Percentiles rank a stretch among this genome's conserved stretches.
Conservation (phyloP, 2,113 vertebrate species). For the Calidris pygmaea region DNA sequence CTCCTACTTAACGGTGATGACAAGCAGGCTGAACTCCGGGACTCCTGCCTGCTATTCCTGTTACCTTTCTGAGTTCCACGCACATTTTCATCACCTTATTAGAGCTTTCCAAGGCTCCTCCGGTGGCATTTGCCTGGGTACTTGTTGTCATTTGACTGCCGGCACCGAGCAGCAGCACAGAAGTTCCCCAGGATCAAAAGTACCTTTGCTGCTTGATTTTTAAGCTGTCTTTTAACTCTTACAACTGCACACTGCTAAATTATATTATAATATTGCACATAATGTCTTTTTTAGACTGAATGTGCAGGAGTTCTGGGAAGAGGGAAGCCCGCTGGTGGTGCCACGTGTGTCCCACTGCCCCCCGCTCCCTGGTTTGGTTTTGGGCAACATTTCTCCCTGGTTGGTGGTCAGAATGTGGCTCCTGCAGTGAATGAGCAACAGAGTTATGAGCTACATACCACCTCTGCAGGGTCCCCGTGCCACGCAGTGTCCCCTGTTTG, state of each 20-base stretch:
- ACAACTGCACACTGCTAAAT: background rate
- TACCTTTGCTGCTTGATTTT: background rate
- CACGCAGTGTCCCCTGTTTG: accelerated
- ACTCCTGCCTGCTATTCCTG: background rate
- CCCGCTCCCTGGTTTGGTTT: accelerated
- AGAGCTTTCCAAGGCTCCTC: background rate
- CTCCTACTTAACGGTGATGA: background rate
- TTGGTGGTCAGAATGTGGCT: accelerated
- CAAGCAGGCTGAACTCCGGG: background rate
- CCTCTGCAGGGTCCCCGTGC: accelerated
- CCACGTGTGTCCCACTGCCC: accelerated
- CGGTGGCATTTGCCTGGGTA: background rate
- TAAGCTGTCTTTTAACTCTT: background rate
- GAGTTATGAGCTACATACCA: accelerated
- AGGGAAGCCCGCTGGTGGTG: accelerated
- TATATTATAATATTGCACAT: accelerated
- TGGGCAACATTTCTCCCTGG: background rate
- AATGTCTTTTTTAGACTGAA: background rate
- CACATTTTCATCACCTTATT: background rate
- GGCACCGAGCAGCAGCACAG: background rate
- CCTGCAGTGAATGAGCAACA: accelerated
- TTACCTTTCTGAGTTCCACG: accelerated
- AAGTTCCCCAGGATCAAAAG: background rate
- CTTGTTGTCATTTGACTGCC: background rate
- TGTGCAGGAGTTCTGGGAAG: too few species aligned